A percentile compares a stretch with the other conserved stretches of the same genome.
Conservation (phyloP, 1,140 invertebrate species). For the Microplitis demolitor region DNA sequence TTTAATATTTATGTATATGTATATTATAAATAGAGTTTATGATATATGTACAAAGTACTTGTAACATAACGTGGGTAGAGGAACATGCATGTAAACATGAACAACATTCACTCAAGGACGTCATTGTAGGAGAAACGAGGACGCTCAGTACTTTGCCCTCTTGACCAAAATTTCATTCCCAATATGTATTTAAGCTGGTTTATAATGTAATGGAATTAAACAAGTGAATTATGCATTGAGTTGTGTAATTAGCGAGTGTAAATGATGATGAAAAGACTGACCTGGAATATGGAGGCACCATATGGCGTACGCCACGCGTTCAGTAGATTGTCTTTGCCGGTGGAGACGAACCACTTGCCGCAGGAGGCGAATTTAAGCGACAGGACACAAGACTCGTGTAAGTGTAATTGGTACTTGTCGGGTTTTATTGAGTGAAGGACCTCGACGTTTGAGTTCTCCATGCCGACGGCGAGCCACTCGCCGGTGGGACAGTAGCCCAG, state of each 20-base stretch:
- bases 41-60: background rate
- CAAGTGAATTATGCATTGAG: no score
- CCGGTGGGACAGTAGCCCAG: constrained; percentile 97
- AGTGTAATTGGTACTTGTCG: constrained; percentile 97
- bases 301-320: constrained; percentile 99
- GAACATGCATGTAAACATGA: constrained; percentile 36
- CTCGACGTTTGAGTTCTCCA: constrained; percentile 98
- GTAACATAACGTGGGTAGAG: constrained; percentile 19
- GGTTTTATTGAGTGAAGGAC: constrained; percentile 92
- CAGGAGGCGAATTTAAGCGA: constrained; percentile 95
- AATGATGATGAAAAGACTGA: constrained; percentile 51
- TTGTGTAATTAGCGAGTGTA: no score
- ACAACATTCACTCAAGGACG: constrained; percentile 32
- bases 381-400: constrained; percentile 97
- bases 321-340: constrained; percentile 97
- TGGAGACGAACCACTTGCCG: constrained; percentile 99
- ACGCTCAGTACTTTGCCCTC: constrained; percentile 21
- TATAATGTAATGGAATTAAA: background rate
- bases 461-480: constrained; percentile 97
- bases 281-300: constrained; percentile 98
- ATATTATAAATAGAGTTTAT: background rate
- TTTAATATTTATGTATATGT: background rate
- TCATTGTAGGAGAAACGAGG: constrained; percentile 30
- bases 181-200: background rate
- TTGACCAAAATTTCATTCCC: background rate